These are phyloP conservation scores for Drosophila greeni DNA, from an alignment of 2,888 invertebrate genomes.

Conservation along the genomic window DNA sequence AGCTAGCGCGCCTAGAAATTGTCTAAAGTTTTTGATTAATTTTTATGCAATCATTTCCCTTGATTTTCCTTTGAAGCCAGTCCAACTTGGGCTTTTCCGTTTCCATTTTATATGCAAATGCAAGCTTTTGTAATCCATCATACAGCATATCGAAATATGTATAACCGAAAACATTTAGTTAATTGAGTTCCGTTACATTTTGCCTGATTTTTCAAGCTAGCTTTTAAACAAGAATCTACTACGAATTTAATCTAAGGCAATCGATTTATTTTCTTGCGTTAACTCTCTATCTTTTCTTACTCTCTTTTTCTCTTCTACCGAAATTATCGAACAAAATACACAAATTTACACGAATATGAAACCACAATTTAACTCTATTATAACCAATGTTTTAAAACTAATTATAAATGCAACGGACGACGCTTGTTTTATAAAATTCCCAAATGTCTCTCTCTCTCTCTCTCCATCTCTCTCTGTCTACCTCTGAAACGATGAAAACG, in stretches of 20 bases:
- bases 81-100: conserved; percentile 19
- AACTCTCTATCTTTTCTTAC: conserved; percentile 48
- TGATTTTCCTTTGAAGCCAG: conserved; percentile 20
- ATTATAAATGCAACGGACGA: conserved; percentile 73
- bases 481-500: conserved; percentile 2
- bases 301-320: conserved; percentile 51
- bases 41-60: conserved; percentile 21
- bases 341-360: conserved; percentile 35
- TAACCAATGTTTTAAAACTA: conserved; percentile 31
- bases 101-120: conserved; percentile 22
- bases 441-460: conserved; percentile 43
- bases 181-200: conserved; percentile 58
- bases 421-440: conserved; percentile 62
- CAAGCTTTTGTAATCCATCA: conserved; percentile 41
- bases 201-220: conserved; percentile 59
- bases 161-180: conserved; percentile 45
- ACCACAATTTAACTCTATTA: conserved; percentile 34
- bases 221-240: conserved; percentile 23
- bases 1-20: conserved; percentile 38
- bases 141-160: conserved; percentile 33
- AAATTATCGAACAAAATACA: conserved; percentile 25
- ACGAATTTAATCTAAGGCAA: conserved; percentile 34
- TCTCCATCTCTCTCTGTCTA: conserved; percentile 18
- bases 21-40: conserved; percentile 35
- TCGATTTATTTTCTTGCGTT: conserved; percentile 50